These are phyloP conservation scores for Cephalotes varians DNA, from an alignment of 2,888 invertebrate species.

Conservation along the genomic window DNA sequence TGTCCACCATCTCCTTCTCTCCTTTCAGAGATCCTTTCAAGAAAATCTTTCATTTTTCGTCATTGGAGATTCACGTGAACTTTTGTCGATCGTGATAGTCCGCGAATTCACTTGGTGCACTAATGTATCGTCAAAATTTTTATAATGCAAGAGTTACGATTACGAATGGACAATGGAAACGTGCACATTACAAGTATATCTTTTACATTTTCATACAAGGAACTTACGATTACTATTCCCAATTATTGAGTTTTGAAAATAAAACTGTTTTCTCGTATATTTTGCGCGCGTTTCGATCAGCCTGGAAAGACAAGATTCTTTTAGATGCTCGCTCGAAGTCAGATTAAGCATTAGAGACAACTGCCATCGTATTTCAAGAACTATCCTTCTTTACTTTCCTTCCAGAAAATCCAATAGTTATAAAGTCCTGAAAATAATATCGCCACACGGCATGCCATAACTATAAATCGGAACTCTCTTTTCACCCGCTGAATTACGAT, in stretches of 20 bases:
- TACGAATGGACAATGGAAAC: not conserved
- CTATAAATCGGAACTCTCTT: constrained; percentile 63
- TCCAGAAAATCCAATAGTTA: constrained; percentile 54
- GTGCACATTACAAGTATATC: no score
- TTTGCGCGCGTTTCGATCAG: not conserved
- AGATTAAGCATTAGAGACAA: not conserved
- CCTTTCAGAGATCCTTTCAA: not conserved
- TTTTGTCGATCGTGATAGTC: constrained; percentile 30
- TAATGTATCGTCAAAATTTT: not conserved
- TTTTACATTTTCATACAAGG: not conserved
- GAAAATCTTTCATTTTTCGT: constrained; percentile 10
- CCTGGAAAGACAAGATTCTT: not conserved
- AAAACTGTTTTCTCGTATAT: not conserved
- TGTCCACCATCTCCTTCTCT: constrained; percentile 24
- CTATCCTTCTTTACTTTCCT: not conserved
- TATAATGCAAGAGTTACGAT: not conserved
- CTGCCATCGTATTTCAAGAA: not conserved
- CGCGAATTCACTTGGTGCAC: not conserved
- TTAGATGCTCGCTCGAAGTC: not conserved
- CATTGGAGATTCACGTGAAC: constrained; percentile 12
- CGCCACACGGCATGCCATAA: constrained; percentile 58
- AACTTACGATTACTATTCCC: not conserved
- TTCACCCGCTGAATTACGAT: constrained; percentile 49
- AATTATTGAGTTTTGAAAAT: not conserved
- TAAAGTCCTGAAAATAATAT: constrained; percentile 63